Conservation (phyloP, 2,113 vertebrate species). For the Hydrochoerus hydrochaeris region DNA sequence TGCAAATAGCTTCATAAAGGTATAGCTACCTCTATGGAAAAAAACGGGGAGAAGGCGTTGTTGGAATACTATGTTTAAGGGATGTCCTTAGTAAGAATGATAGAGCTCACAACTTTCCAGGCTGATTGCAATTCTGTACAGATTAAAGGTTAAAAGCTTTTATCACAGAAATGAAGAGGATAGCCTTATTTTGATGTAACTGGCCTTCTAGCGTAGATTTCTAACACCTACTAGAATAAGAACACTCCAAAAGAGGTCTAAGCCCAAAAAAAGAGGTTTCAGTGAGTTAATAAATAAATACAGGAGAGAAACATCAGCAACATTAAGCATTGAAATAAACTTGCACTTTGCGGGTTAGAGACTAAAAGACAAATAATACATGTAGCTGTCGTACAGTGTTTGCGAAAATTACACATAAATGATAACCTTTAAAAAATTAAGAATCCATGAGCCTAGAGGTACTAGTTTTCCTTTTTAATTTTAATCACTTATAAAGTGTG, state of each 20-base stretch:
- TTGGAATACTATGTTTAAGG: not conserved
- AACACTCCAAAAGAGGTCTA: not conserved
- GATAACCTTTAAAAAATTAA: not conserved
- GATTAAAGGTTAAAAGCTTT: not conserved
- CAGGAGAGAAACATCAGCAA: not conserved
- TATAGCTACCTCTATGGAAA: not conserved
- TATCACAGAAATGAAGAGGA: not conserved
- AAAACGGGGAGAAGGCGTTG: not conserved
- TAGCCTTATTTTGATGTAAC: not conserved
- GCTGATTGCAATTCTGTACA: not conserved
- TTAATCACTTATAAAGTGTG: not conserved
- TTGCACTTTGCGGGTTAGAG: not conserved
- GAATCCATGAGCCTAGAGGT: not conserved
- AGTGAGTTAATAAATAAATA: not conserved
- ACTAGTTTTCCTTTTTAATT: not conserved
- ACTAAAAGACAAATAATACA: not conserved
- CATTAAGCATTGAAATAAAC: not conserved
- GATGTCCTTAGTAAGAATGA: not conserved
- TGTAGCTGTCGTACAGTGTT: not conserved
- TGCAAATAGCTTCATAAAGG: not conserved
- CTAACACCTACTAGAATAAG: not conserved
- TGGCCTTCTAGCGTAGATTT: not conserved
- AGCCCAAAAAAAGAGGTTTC: not conserved
- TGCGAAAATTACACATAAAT: not conserved
- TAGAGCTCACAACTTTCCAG: not conserved